Evolutionary conservation across 2,113 vertebrate species (phyloP), one percentile per base, ranked within the genome.

Genomic region (Cheirogaleus medius): DNA sequence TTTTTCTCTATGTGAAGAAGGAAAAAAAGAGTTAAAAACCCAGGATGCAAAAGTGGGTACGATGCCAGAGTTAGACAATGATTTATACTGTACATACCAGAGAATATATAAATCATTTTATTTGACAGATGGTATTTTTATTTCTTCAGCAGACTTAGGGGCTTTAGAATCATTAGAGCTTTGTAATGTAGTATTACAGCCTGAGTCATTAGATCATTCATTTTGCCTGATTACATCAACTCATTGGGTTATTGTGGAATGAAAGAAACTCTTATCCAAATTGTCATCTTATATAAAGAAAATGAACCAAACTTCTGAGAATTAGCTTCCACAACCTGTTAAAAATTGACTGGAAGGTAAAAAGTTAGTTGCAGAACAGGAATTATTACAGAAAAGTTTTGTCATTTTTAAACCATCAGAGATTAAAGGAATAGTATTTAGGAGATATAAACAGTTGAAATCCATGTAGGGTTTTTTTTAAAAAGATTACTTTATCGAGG

Each of bases 51-150:
- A 94, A 96, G 77, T 89, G 56, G 23, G 54, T 92, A 44, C 92
- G 32, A 37, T 93, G 89, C 77, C 91, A 93, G 52, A 91, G 15
- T 92, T 88, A 94, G 71, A 87, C 84, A 94, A 63, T 96, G 77
- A 96, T 87, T 96, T 96, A 87, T 86, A 87, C 18, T 92, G 80
- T 74, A 39, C 87, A 95, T 95, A 49, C 91, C 44, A 42, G 69
- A 94, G 88, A 97, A 63, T 69, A 56, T 92, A 85, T 77, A 94
- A 92, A 84, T 97, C 76, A 92, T 58, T 92, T 95, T 54, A n/a
- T 94, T 91, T 97, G 94, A 94, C 87, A 95, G 83, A 54, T 93
- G 90, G 68, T 83, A 92, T 98, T 98, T 97, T 96, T 82, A 90
- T 95, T 97, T 76, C 91, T 95, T 95, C 37, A 94, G 95, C 71